Conservation (phyloP, 2,113 vertebrate genomes). For the Sinosuthora webbiana region DNA sequence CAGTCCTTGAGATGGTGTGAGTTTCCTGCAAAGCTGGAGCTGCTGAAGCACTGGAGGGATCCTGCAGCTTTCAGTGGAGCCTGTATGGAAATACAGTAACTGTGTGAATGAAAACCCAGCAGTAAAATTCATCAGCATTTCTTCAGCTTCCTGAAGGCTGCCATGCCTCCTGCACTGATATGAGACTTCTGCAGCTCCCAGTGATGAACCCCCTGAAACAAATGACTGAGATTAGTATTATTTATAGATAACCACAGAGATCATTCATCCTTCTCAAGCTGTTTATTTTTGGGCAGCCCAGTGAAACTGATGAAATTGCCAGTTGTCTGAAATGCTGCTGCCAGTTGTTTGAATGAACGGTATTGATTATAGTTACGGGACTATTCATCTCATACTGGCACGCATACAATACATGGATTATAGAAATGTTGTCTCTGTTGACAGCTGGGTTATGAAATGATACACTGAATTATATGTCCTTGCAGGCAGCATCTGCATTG, state of each 20-base stretch:
- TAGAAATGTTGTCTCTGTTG: conserved; percentile 47
- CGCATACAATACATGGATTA: conserved; percentile 36
- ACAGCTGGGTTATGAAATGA: conserved; percentile 61
- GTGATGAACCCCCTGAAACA: conserved; percentile 37
- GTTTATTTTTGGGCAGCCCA: conserved; percentile 66
- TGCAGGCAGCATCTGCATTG: conserved; percentile 32
- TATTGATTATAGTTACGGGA: conserved; percentile 67
- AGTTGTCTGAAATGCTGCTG: conserved; percentile 71
- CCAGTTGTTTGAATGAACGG: conserved; percentile 69
- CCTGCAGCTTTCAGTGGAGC: not conserved
- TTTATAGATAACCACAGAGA: conserved; percentile 52
- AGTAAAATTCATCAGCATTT: not conserved
- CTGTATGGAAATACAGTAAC: not conserved
- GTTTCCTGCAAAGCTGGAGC: not conserved
- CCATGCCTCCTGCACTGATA: not conserved
- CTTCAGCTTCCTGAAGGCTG: not conserved
- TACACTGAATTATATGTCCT: conserved; percentile 56
- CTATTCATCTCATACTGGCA: conserved; percentile 66
- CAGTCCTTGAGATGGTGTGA: not conserved
- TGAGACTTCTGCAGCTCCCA: not conserved
- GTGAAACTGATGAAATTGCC: conserved; percentile 67
- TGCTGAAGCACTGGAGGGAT: not conserved
- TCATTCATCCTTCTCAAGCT: conserved; percentile 57
- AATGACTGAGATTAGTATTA: conserved; percentile 56
- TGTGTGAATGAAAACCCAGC: not conserved